Percentiles rank a stretch among this genome's conserved stretches.
These are phyloP conservation scores for Pipistrellus pygmaeus DNA, from an alignment of 2,797 vertebrate genomes.

Conservation along the genomic window DNA sequence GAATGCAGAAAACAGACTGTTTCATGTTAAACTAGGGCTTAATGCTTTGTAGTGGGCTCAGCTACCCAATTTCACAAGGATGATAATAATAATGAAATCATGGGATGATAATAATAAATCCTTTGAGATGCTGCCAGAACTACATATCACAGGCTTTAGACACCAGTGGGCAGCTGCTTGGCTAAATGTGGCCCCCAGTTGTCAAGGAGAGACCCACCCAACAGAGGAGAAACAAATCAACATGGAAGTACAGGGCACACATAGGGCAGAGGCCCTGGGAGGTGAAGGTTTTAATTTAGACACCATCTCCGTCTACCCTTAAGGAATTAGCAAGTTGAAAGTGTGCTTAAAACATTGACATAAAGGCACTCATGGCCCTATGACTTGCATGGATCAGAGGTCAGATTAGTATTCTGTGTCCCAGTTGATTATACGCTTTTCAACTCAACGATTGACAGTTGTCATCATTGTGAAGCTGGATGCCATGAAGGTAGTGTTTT, in stretches of 20 bases:
- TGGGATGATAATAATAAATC: slow-evolving; percentile 78
- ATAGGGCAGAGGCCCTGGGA: not conserved
- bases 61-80: slow-evolving; percentile 60
- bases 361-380: not conserved
- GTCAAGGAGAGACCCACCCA: slow-evolving; percentile 77
- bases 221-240: slow-evolving; percentile 66
- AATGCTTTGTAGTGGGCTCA: slow-evolving; percentile 41
- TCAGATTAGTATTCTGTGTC: not conserved
- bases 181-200: slow-evolving; percentile 82
- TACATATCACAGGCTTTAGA: slow-evolving; percentile 58
- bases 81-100: slow-evolving; percentile 81
- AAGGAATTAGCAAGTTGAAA: not conserved
- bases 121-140: slow-evolving; percentile 79
- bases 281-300: not conserved
- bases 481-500: not conserved
- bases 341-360: not conserved
- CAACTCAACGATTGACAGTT: not conserved
- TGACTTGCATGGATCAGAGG: not conserved
- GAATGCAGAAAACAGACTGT: not conserved
- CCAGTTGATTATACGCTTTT: not conserved
- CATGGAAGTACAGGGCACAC: slow-evolving; percentile 11
- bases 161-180: slow-evolving; percentile 76
- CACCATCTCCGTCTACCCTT: not conserved
- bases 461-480: not conserved
- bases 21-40: not conserved